phyloP scores from a whole-genome alignment of 2,113 vertebrate genomes.

The Oreamnos americanus region DNA sequence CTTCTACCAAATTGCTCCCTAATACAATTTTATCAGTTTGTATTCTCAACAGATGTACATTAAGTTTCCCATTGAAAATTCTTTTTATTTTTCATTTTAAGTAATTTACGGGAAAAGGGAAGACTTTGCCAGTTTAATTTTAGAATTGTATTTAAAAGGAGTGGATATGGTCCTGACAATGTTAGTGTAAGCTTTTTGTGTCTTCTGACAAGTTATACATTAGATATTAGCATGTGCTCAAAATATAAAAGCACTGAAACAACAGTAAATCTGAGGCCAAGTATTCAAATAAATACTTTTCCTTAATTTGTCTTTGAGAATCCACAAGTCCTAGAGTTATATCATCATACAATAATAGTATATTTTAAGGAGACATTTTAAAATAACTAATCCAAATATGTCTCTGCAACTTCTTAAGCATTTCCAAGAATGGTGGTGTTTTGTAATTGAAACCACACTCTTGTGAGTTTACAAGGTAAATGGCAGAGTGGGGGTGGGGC shows the following conservation, averaged over 20 bases:
- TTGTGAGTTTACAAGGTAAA: neutral
- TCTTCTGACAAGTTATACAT: neutral
- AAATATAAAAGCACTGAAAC: neutral
- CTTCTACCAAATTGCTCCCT: neutral
- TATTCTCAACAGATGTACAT: neutral
- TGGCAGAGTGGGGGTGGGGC: accelerated
- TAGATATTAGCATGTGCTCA: neutral
- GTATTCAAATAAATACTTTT: neutral
- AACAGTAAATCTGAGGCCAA: neutral
- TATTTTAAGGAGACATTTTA: neutral
- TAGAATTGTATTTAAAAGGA: neutral
- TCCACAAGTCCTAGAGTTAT: neutral
- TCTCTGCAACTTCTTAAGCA: neutral
- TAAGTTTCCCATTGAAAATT: neutral
- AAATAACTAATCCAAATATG: neutral
- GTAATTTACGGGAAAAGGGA: neutral
- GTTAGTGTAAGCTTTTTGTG: neutral
- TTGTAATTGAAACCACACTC: neutral
- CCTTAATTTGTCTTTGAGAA: slow-evolving; percentile 16
- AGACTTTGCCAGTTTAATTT: neutral
- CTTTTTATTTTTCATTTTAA: neutral
- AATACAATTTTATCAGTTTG: neutral
- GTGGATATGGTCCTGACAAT: neutral
- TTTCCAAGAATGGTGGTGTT: neutral
- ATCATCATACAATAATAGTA: neutral